Evolutionary conservation across 2,888 invertebrate species (phyloP).

Genomic region (Erebia palarica): DNA sequence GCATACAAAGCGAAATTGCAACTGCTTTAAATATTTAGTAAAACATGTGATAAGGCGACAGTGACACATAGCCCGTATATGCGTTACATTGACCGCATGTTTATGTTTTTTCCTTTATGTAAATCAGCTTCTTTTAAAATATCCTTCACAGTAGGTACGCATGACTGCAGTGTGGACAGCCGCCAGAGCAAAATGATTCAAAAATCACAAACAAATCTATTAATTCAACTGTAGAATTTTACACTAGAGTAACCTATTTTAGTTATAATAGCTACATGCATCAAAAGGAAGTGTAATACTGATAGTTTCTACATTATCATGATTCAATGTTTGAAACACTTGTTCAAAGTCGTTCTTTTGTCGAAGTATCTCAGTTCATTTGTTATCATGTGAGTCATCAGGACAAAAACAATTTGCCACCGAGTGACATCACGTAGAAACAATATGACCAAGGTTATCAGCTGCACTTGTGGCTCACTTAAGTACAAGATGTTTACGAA

Average conservation of each 20-base stretch:
- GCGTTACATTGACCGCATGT: conserved; percentile 43
- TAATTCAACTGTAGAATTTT: neutral
- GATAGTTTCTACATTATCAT: neutral
- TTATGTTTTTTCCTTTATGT: conserved; percentile 17
- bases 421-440: conserved; percentile 35
- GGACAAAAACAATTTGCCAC: conserved; percentile 38
- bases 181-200: neutral
- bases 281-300: neutral
- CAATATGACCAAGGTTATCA: conserved; percentile 29
- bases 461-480: conserved; percentile 9
- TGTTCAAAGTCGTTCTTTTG: conserved; percentile 17
- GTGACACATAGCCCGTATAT: conserved; percentile 71
- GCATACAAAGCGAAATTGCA: conserved; percentile 68
- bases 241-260: neutral
- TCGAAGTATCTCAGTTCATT: conserved; percentile 27
- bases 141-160: conserved; percentile 2
- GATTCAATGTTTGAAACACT: conserved; percentile 20
- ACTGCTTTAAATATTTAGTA: conserved; percentile 62
- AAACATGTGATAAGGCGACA: conserved; percentile 71
- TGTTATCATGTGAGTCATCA: conserved; percentile 37
- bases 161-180: neutral
- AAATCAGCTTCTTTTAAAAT: conserved; percentile 13
- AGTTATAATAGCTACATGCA: neutral
- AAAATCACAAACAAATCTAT: neutral
- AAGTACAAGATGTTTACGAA: conserved; percentile 4